These are phyloP conservation scores for Ypsolopha scabrella DNA, from an alignment of 2,888 invertebrate species.

Conservation along the genomic window DNA sequence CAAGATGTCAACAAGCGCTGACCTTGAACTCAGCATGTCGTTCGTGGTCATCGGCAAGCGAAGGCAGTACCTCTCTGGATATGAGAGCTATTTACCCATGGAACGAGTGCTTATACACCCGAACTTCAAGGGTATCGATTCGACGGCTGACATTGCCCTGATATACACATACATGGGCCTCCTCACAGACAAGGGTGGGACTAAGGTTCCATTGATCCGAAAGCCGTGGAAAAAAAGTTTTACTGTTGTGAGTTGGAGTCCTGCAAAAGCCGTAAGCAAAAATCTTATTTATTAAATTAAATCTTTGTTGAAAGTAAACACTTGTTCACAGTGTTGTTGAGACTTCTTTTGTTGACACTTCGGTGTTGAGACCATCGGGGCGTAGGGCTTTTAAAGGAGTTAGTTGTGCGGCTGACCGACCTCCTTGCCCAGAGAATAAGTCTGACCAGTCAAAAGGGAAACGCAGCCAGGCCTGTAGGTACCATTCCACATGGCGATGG, in stretches of 20 bases:
- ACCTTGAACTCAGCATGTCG: slow-evolving; percentile 31
- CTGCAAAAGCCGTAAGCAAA: background rate
- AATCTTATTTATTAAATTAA: too few relatives aligned
- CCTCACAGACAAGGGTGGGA: slow-evolving; percentile 37
- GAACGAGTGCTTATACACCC: slow-evolving; percentile 39
- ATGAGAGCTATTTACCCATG: slow-evolving; percentile 46
- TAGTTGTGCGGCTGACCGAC: too few relatives aligned
- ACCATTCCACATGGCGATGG: too few relatives aligned
- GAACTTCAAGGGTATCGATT: slow-evolving; percentile 17
- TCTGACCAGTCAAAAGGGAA: too few relatives aligned
- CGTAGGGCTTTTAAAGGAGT: too few relatives aligned
- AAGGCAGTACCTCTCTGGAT: slow-evolving; percentile 37
- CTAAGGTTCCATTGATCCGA: background rate
- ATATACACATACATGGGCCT: slow-evolving; percentile 41
- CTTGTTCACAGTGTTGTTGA: too few relatives aligned
- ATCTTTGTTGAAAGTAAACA: too few relatives aligned
- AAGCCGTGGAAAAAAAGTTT: background rate
- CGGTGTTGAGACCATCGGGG: too few relatives aligned
- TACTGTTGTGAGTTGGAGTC: background rate
- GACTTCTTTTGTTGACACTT: too few relatives aligned
- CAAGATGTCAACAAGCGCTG: too few relatives aligned
- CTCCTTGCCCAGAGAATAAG: too few relatives aligned
- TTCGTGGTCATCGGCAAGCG: slow-evolving; percentile 43
- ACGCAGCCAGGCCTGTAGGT: too few relatives aligned
- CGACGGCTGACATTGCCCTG: slow-evolving; percentile 37